phyloP scores from a whole-genome alignment of 2,113 vertebrate species.

The Carassius gibelio region DNA sequence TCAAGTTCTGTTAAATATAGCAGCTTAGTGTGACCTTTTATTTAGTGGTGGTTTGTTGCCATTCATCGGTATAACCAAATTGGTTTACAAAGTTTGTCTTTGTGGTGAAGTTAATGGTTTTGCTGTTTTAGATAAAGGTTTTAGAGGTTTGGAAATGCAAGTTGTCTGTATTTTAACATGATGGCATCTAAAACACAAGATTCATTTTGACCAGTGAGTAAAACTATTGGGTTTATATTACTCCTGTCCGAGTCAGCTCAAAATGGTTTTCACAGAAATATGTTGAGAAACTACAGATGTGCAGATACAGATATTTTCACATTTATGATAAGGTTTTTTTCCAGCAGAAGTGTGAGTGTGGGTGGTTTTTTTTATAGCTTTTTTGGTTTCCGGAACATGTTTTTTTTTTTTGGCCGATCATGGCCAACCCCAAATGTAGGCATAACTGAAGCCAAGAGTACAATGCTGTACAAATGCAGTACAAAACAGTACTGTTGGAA shows the following conservation, averaged over 20 bases:
- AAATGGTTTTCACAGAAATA: neutral
- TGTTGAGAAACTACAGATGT: conserved; percentile 9
- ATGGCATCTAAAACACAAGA: neutral
- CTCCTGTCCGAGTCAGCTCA: neutral
- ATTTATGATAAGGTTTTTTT: neutral
- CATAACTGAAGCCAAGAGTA: neutral
- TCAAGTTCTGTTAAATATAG: neutral
- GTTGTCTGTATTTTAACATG: no score
- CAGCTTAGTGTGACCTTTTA: neutral
- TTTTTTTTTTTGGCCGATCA: neutral
- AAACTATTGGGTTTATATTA: neutral
- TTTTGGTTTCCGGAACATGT: neutral
- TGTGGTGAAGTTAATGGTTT: neutral
- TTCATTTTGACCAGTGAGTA: neutral
- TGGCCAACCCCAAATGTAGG: neutral
- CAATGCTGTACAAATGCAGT: neutral
- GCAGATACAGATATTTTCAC: neutral
- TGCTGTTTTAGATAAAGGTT: neutral
- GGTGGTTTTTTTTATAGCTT: neutral
- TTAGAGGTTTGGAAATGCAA: neutral
- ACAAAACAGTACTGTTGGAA: neutral
- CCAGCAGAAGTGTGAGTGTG: neutral
- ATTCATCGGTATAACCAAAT: neutral
- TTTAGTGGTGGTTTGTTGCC: neutral
- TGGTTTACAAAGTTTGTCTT: neutral